Percentiles rank a stretch among this genome's conserved stretches.
Conservation (phyloP, 2,888 invertebrate species). For the Eupeodes latifasciatus region DNA sequence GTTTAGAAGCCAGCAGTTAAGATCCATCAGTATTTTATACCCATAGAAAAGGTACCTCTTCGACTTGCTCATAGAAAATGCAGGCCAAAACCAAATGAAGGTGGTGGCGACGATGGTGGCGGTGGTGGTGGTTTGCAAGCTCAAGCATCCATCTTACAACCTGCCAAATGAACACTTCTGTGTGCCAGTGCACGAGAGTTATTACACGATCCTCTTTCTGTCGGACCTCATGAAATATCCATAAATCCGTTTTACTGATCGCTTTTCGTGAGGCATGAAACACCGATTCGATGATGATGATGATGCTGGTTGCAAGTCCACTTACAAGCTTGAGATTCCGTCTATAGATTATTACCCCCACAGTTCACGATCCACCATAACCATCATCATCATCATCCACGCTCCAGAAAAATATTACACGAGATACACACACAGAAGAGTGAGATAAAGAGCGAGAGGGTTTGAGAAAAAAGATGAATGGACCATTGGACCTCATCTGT, state of each 20-base stretch:
- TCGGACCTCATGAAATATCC: constrained; percentile 68
- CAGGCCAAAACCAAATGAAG: background rate
- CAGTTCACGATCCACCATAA: constrained; percentile 46
- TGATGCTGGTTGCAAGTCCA: constrained; percentile 53
- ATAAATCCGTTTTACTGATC: constrained; percentile 74
- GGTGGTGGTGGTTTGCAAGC: background rate
- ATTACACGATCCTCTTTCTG: constrained; percentile 72
- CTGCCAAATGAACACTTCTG: constrained; percentile 76
- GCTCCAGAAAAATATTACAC: constrained; percentile 1
- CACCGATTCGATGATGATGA: constrained; percentile 37
- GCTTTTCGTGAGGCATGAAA: constrained; percentile 71
- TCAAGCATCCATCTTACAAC: constrained; percentile 74
- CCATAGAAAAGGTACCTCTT: background rate
- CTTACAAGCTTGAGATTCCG: constrained; percentile 32
- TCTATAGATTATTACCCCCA: constrained; percentile 43
- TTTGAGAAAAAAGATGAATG: constrained; percentile 63
- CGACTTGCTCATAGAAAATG: background rate
- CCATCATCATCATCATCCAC: background rate
- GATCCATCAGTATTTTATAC: constrained; percentile 51
- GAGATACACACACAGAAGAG: background rate
- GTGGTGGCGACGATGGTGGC: constrained; percentile 11
- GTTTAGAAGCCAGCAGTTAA: constrained; percentile 26
- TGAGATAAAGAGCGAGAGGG: constrained; percentile 10
- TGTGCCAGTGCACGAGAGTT: constrained; percentile 72
- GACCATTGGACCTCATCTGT: constrained; percentile 71